phyloP scores from a whole-genome alignment of 2,797 vertebrate species.

The Menidia menidia region DNA sequence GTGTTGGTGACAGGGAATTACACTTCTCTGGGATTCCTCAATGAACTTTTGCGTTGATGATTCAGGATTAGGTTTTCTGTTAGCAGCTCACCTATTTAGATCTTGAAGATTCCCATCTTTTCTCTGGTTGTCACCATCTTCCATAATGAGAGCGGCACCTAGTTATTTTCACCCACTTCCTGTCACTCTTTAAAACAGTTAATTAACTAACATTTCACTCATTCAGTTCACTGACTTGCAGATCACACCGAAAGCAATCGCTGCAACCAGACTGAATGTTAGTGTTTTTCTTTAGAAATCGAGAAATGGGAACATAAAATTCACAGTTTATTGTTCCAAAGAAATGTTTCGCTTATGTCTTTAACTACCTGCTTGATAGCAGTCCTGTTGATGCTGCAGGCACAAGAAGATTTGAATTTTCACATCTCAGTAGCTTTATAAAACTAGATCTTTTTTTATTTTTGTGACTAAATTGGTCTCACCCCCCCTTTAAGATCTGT shows the following conservation, averaged over 20 bases:
- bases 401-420: not conserved
- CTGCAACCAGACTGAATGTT: not conserved
- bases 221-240: not conserved
- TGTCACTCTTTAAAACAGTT: not conserved
- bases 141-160: slow-evolving; percentile 16
- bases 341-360: not conserved
- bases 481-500: not conserved
- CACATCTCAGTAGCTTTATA: not conserved
- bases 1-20: slow-evolving; percentile 12
- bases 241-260: not conserved
- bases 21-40: slow-evolving; percentile 24
- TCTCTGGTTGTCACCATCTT: slow-evolving; percentile 14
- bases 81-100: slow-evolving; percentile 32
- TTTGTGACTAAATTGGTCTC: not conserved
- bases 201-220: not conserved
- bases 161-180: slow-evolving; percentile 28
- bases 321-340: slow-evolving; percentile 4
- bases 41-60: slow-evolving; percentile 33
- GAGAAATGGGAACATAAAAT: not conserved
- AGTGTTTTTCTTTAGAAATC: slow-evolving; percentile 2
- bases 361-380: not conserved
- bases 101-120: slow-evolving; percentile 32
- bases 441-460: not conserved
- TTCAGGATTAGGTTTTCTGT: slow-evolving; percentile 15
- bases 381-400: not conserved